Evolutionary conservation across 2,113 vertebrate genomes (phyloP), one percentile per base, ranked within the genome.

Genomic region (Aspiorhynchus laticeps): DNA sequence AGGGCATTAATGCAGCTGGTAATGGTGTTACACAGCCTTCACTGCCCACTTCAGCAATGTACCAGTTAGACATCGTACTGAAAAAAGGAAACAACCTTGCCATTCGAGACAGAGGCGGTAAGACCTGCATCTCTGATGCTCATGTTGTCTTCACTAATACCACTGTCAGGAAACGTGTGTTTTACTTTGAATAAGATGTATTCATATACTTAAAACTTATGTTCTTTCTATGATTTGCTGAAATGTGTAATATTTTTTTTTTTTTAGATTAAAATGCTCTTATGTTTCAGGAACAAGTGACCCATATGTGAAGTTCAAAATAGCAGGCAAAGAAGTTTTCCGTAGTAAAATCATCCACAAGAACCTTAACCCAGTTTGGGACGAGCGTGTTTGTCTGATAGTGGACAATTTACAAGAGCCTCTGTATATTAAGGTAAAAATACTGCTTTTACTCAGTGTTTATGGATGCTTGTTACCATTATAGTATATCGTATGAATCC

Each of bases 101-200:
- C 87, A 94, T 96, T 65, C 94, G 97, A 5, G 98, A 98, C 94
- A 90, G 97, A 92, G 96, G 96, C 94, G 97, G 97, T 98, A 73
- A 8, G 51, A 15, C 14, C 11, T 61, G 14, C 51, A 48, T n/a
- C 46, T 65, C 4, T 48, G 3, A 11, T 14, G 26, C 33, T 17
- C 3, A 65, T 73, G 69, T 5, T 73, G 19, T 59, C 19, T 59
- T 21, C 53, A 21, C 7, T n/a, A 24, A 59, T n/a, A 59, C 56
- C 1, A 48, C 24, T 51, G 36, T 77, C 4, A 24, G 28, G 8
- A n/a, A 9, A 48, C 12, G 31, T 56, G 33, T 38, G 15, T 59
- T 26, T 56, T 5, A 71, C 8, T 21, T 71, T 56, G 21, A 56
- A 56, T 56, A 8, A 56, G 53, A 56, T 71, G 33, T 24, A 71